phyloP scores from a whole-genome alignment of 2,797 vertebrate species.

The Muscicapa striata region DNA sequence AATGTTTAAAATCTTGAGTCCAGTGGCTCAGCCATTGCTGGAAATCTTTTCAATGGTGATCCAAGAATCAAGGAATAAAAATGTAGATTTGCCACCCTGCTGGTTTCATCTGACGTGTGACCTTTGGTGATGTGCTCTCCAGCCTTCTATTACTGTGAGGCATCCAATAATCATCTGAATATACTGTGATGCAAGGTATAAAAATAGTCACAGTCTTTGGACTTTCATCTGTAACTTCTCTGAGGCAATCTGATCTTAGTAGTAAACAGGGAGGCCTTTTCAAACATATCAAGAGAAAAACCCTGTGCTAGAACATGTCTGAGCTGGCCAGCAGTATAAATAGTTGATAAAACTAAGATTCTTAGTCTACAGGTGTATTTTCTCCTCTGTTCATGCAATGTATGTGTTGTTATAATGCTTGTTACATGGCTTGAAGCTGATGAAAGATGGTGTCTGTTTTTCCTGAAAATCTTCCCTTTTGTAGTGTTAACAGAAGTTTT shows the following conservation, averaged over 20 bases:
- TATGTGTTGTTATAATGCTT: background rate
- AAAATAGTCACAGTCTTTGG: constrained; percentile 19
- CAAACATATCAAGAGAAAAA: background rate
- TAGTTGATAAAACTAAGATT: background rate
- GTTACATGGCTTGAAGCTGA: background rate
- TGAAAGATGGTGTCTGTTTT: background rate
- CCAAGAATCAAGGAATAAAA: background rate
- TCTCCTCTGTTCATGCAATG: background rate
- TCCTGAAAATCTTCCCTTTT: background rate
- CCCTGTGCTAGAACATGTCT: background rate
- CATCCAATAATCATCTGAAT: background rate
- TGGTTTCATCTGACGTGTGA: background rate
- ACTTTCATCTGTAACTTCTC: background rate
- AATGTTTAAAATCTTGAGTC: background rate
- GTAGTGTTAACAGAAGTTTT: background rate
- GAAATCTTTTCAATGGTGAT: background rate
- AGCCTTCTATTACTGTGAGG: background rate
- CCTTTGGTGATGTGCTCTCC: background rate
- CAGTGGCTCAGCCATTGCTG: background rate
- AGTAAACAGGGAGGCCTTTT: background rate
- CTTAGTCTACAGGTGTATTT: background rate
- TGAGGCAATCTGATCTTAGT: background rate
- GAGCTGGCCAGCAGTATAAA: background rate
- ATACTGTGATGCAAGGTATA: background rate
- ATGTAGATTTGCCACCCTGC: background rate